These are phyloP conservation scores for Melanotaenia maccullochi DNA, from an alignment of 2,797 vertebrate species.

Conservation along the genomic window DNA sequence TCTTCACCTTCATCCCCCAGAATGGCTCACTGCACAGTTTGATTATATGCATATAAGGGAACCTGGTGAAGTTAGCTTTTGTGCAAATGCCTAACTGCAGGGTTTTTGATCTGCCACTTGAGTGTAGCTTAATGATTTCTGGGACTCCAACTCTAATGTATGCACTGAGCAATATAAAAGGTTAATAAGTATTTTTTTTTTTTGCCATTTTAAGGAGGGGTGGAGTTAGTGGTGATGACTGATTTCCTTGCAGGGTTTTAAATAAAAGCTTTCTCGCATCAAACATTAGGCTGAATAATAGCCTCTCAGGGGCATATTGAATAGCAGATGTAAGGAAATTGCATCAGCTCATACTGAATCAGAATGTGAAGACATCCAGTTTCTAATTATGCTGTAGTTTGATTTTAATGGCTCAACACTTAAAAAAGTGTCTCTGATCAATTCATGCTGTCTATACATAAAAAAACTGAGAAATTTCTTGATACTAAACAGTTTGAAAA, in stretches of 20 bases:
- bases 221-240: conserved; percentile 25
- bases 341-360: conserved; percentile 26
- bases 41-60: conserved; percentile 82
- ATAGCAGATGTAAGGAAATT: conserved; percentile 48
- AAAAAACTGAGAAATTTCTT: background rate
- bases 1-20: conserved; percentile 51
- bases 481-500: background rate
- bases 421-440: conserved; percentile 30
- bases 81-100: conserved; percentile 59
- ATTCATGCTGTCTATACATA: conserved; percentile 17
- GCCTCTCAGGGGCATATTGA: conserved; percentile 39
- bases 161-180: conserved; percentile 61
- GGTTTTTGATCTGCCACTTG: conserved; percentile 65
- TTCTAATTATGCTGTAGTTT: conserved; percentile 48
- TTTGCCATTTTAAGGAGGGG: conserved; percentile 37
- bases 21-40: conserved; percentile 74
- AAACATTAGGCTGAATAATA: conserved; percentile 42
- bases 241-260: conserved; percentile 42
- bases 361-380: conserved; percentile 37
- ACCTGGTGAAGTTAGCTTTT: conserved; percentile 69
- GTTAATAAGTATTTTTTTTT: conserved; percentile 66
- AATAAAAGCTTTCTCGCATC: conserved; percentile 49
- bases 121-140: conserved; percentile 74
- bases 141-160: conserved; percentile 63
- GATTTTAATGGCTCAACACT: conserved; percentile 12